Evolutionary conservation across 2,113 vertebrate genomes (phyloP), one percentile per base, ranked within the genome.

Genomic region (Trematomus loennbergii): DNA sequence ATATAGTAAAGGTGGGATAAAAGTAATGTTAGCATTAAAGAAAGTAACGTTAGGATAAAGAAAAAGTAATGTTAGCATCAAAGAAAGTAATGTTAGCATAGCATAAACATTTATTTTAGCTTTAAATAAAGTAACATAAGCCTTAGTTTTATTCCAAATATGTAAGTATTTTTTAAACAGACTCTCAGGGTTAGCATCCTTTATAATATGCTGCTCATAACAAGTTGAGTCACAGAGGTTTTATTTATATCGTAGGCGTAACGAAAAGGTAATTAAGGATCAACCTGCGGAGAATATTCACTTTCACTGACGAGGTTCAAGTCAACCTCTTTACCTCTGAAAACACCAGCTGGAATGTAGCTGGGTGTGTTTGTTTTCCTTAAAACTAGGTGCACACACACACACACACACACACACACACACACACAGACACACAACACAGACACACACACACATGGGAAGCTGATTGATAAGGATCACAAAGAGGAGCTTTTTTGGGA

Each of bases 361-460:
- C 49, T 40, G 86, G 81, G 83, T 89, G 87, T 92, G 89, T 91
- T 91, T 90, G 88, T 75, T 92, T 87, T 89, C 81, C 71, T 79
- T 81, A 50, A 55, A 60, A 69, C 46, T 1, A 3, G 25, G 20
- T 43, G 3, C 9, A 2, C 64, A 61, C 66, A 60, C 40, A 2
- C 2, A 25, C 25, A 25, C 25, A 25, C 22, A 22, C 25, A 25
- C 25, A 25, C 9, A 29, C 52, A 0, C 22, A 54, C 71, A 61
- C 48, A 65, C 22, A 36, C 49, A 36, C 48, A 20, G n/a, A 63
- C 63, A 68, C 46, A 57, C 72, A 50, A 25, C 43, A 48, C 25
- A 59, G n/a, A 46, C 20, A 36, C 25, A 25, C 61, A 63, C 25
- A 65, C 16, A 20, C 43, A 50, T 66, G 63, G 79, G 15, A 83